Percentiles rank a stretch among this genome's conserved stretches.
Conservation (phyloP, 2,888 invertebrate species). For the Caenorhabditis macrosperma region DNA sequence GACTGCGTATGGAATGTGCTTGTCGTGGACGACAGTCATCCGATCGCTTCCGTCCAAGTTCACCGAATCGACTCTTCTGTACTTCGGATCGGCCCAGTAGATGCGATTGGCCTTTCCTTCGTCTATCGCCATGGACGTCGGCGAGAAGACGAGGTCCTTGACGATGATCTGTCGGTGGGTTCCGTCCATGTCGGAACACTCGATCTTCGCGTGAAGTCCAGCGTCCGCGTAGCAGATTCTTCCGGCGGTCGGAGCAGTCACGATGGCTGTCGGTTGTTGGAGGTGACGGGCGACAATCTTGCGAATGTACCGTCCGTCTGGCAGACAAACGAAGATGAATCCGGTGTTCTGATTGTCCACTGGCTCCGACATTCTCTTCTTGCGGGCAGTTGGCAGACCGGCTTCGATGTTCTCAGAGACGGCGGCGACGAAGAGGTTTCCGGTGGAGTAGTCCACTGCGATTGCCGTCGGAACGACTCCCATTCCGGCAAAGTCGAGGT, state of each 20-base stretch:
- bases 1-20: conserved; percentile 81
- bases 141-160: conserved; percentile 89
- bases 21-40: conserved; percentile 71
- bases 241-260: conserved; percentile 82
- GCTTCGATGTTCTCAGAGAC: conserved; percentile 61
- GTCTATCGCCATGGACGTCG: conserved; percentile 92
- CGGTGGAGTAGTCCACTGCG: conserved; percentile 94
- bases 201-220: conserved; percentile 92
- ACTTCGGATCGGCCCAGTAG: conserved; percentile 96
- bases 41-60: conserved; percentile 85
- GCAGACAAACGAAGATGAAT: conserved; percentile 89
- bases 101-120: conserved; percentile 90
- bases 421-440: conserved; percentile 76
- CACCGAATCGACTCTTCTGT: conserved; percentile 90
- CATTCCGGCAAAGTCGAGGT: conserved; percentile 75
- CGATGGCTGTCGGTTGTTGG: conserved; percentile 90
- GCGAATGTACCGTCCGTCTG: conserved; percentile 87
- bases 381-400: conserved; percentile 37
- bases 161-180: conserved; percentile 88
- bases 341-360: conserved; percentile 81
- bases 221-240: conserved; percentile 94
- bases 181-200: conserved; percentile 97
- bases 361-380: conserved; percentile 76
- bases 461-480: conserved; percentile 87
- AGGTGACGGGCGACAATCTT: conserved; percentile 85